Conservation (phyloP, 2,888 invertebrate species). For the Ornithoptera priamus region DNA sequence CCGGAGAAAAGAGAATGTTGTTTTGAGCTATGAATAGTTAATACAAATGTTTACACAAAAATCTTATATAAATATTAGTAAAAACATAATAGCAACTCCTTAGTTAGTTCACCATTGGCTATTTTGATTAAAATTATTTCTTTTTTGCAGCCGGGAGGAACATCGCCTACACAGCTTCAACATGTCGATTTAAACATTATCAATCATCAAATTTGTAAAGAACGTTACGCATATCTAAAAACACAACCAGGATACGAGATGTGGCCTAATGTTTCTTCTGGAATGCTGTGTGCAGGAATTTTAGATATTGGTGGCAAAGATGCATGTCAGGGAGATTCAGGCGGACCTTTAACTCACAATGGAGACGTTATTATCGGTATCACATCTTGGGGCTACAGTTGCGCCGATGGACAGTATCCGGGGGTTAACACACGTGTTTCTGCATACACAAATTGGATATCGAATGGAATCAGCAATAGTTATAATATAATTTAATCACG, state of each 20-base stretch:
- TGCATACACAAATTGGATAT: slow-evolving; percentile 30
- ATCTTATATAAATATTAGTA: not conserved
- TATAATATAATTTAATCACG: not conserved
- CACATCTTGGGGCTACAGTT: slow-evolving; percentile 72
- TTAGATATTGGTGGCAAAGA: slow-evolving; percentile 50
- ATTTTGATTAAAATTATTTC: not conserved
- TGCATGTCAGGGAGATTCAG: slow-evolving; percentile 70
- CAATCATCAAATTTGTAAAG: slow-evolving; percentile 44
- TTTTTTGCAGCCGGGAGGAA: slow-evolving; percentile 32
- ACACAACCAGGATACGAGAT: slow-evolving; percentile 34
- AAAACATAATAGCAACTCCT: not conserved
- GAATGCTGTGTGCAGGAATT: slow-evolving; percentile 56
- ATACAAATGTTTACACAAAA: not conserved
- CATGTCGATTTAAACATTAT: slow-evolving; percentile 47
- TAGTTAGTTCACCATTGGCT: not conserved
- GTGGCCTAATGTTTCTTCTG: slow-evolving; percentile 45
- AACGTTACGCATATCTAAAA: slow-evolving; percentile 45
- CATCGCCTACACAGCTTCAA: slow-evolving; percentile 34
- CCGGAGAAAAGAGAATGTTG: not conserved
- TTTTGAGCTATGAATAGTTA: not conserved
- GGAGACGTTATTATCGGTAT: slow-evolving; percentile 56
- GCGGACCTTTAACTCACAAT: not conserved
- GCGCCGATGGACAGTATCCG: slow-evolving; percentile 67
- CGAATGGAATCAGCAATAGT: not conserved
- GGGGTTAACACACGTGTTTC: slow-evolving; percentile 74